Conservation (phyloP, 30 jellyfish, hydroid and myxozoan species). For the Aurelia coerulea region DNA sequence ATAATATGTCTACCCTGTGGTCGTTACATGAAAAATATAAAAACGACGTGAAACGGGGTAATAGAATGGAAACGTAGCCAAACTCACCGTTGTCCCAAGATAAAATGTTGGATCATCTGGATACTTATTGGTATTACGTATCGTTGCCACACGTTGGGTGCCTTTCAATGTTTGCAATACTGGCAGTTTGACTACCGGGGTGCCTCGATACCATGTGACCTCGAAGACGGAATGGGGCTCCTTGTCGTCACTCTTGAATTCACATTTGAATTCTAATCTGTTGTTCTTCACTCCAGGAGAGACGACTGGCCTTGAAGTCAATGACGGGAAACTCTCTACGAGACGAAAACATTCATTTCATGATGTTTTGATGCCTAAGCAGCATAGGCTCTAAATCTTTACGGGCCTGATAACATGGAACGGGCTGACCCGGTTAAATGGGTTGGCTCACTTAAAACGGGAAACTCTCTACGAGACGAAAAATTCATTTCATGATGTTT, state of each 20-base stretch:
- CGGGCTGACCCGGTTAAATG: no score
- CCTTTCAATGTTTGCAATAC: constrained; percentile 22
- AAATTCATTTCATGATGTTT: no score
- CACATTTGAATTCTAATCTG: constrained; percentile 65
- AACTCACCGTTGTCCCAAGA: constrained; percentile 64
- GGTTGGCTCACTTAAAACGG: constrained; percentile 16
- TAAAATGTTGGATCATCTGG: constrained; percentile 35
- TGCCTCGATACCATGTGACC: constrained; percentile 66
- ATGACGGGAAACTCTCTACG: constrained; percentile 72
- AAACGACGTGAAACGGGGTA: no score
- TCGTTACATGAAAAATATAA: no score
- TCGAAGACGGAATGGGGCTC: constrained; percentile 40
- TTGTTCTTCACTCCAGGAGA: constrained; percentile 69
- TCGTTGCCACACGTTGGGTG: constrained; percentile 41
- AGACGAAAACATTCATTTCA: no score
- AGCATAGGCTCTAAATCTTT: no score
- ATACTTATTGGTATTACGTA: constrained; percentile 41
- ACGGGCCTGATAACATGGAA: no score
- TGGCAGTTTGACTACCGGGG: constrained; percentile 30
- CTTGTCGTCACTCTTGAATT: constrained; percentile 56
- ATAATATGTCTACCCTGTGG: no score
- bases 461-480: constrained; percentile 39
- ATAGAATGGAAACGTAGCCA: no score
- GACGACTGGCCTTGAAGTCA: constrained; percentile 49
- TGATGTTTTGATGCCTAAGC: no score